Conservation (phyloP, 1,140 invertebrate species). For the Telenomus remus region DNA sequence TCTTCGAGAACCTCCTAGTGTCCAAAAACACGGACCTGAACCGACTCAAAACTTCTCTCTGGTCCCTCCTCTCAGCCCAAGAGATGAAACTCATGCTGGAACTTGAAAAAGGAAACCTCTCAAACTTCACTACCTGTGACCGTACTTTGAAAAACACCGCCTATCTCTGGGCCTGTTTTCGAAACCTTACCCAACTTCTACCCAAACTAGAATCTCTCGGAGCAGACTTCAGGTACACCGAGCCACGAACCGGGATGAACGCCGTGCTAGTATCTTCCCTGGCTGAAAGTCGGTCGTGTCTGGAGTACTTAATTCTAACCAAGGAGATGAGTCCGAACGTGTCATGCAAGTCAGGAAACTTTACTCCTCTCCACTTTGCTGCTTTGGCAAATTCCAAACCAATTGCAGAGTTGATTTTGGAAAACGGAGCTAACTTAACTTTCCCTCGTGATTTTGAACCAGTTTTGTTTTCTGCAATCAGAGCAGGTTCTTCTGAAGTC, state of each 20-base stretch:
- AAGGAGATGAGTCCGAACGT: slow-evolving; percentile 67
- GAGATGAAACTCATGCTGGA: slow-evolving; percentile 70
- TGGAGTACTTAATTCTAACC: slow-evolving; percentile 66
- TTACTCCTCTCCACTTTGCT: slow-evolving; percentile 78
- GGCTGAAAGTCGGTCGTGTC: slow-evolving; percentile 63
- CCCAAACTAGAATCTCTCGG: slow-evolving; percentile 64
- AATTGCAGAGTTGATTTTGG: slow-evolving; percentile 74
- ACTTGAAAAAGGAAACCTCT: slow-evolving; percentile 68
- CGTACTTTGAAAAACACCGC: slow-evolving; percentile 63
- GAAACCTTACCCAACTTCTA: slow-evolving; percentile 63
- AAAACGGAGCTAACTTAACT: slow-evolving; percentile 71
- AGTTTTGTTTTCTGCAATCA: slow-evolving; percentile 78
- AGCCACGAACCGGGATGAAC: slow-evolving; percentile 67
- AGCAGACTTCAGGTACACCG: slow-evolving; percentile 62
- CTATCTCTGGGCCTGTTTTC: slow-evolving; percentile 70
- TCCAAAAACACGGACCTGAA: slow-evolving; percentile 69
- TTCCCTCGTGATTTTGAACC: slow-evolving; percentile 69
- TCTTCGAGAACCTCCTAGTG: slow-evolving; percentile 70
- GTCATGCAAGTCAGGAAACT: slow-evolving; percentile 72
- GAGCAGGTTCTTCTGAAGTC: slow-evolving; percentile 76
- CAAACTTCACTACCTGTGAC: slow-evolving; percentile 35
- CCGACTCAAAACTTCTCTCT: slow-evolving; percentile 70
- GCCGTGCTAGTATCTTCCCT: slow-evolving; percentile 65
- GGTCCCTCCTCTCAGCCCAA: slow-evolving; percentile 66
- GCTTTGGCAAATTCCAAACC: slow-evolving; percentile 76